Base-by-base conservation (phyloP, 1,140 invertebrate species). In the Panulirus ornatus region DNA sequence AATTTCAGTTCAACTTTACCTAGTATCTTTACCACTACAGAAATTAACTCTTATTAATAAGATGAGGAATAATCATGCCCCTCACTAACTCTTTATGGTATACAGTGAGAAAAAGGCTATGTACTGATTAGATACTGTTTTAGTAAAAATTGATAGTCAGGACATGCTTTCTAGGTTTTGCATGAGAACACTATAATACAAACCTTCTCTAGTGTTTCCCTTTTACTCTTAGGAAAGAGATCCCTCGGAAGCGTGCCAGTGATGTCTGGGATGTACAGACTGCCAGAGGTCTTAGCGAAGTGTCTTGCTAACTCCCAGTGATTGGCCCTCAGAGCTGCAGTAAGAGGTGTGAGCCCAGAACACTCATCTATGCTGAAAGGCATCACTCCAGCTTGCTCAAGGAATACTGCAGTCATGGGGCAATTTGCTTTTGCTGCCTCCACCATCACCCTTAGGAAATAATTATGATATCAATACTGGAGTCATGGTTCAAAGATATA, bases 371-470 rank as follows among this genome's bases (percentile, higher is more conserved):
- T 27, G 19, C 0, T 47, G 75, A 78, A 78, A 0, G 42, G 40
- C 75, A n/a, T 30, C 1, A 42, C 75, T 0, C 75, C 75, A 30
- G 75, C 75, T 42, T 47, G 47, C 42, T 47, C 42, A 19, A 78
- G 75, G 75, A 78, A 78, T n/a, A 22, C 30, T 22, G 30, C 40
- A 1, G 30, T 16, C 0, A 78, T 19, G 36, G 36, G 36, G 30
- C 75, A 78, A 42, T 78, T 27, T n/a, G 42, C 75, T n/a, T 47
- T 5, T 30, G 75, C 75, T 8, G 75, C 75, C 5, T 6, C 42
- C 19, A 47, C 42, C 75, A 78, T 78, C 54, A 58, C 3, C 54
- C 54, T n/a, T n/a, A n/a, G n/a, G n/a, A n/a, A n/a, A n/a, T n/a
- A n/a, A n/a, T n/a, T n/a, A n/a, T n/a, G n/a, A n/a, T n/a, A n/a